A percentile compares a stretch with the other conserved stretches of the same genome.
These are phyloP conservation scores for Papilio dardanus DNA, from an alignment of 1,140 invertebrate species.

Conservation along the genomic window DNA sequence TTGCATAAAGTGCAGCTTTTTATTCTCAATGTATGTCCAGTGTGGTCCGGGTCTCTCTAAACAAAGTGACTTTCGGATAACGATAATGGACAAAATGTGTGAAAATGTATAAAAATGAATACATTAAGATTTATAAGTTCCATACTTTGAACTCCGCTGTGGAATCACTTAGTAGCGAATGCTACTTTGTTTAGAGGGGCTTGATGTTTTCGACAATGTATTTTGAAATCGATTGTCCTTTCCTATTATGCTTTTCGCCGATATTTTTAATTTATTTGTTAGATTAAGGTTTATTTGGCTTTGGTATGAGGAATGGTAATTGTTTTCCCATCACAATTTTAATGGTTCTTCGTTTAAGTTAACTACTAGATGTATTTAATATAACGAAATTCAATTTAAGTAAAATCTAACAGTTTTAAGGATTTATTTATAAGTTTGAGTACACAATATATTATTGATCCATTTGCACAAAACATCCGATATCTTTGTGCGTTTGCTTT, in stretches of 20 bases:
- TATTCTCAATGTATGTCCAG: slow-evolving; percentile 21
- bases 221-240: slow-evolving; percentile 3
- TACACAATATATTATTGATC: neutral
- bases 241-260: slow-evolving; percentile 8
- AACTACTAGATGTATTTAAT: slow-evolving; percentile 13
- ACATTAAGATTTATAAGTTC: too few species aligned
- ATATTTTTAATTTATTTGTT: slow-evolving; percentile 27
- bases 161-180: too few species aligned
- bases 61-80: too few species aligned
- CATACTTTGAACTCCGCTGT: too few species aligned
- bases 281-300: slow-evolving; percentile 24
- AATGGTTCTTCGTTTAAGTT: slow-evolving; percentile 3
- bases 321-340: slow-evolving; percentile 8
- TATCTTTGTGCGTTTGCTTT: neutral
- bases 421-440: slow-evolving; percentile 8
- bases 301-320: slow-evolving; percentile 5
- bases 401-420: slow-evolving; percentile 4
- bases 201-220: neutral
- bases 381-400: slow-evolving; percentile 14
- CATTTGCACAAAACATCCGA: slow-evolving; percentile 15
- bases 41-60: too few species aligned
- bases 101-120: too few species aligned
- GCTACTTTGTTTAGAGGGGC: too few species aligned
- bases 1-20: slow-evolving; percentile 20
- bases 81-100: too few species aligned